Conservation (phyloP, 2,113 vertebrate species). For the Donacobius atricapilla region DNA sequence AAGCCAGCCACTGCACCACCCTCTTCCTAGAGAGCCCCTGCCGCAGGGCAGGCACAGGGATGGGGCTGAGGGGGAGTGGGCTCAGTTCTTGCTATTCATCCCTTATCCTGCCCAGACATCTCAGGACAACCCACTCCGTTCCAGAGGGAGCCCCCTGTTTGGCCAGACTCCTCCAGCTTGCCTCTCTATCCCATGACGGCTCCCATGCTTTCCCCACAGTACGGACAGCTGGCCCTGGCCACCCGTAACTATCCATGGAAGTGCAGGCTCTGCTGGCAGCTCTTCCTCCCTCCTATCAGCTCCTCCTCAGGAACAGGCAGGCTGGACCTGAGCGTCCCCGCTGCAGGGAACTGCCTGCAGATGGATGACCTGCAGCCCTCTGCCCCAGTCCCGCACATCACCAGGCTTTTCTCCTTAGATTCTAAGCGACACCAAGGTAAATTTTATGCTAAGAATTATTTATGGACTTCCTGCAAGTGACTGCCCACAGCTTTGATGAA, state of each 20-base stretch:
- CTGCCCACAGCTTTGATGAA: background rate
- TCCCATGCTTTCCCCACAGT: background rate
- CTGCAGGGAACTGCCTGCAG: background rate
- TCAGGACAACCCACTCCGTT: background rate
- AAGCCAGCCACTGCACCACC: background rate
- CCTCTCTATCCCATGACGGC: background rate
- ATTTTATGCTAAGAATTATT: background rate
- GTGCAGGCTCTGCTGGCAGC: background rate
- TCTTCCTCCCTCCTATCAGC: background rate
- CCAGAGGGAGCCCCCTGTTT: too few relatives aligned
- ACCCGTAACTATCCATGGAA: background rate
- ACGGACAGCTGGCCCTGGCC: fast-evolving
- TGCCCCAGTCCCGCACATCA: background rate
- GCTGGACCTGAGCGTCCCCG: fast-evolving
- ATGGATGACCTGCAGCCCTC: background rate
- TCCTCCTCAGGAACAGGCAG: background rate
- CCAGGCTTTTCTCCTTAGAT: background rate
- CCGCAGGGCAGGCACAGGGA: background rate
- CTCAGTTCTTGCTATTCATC: fast-evolving
- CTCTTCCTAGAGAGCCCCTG: background rate
- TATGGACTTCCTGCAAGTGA: background rate
- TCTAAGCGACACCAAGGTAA: background rate
- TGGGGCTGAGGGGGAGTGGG: fast-evolving
- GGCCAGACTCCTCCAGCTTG: background rate
- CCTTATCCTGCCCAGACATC: background rate